A percentile compares a stretch with the other conserved stretches of the same genome.
Conservation (phyloP, 2,113 vertebrate species). For the Anarhynchus alexandrinus region DNA sequence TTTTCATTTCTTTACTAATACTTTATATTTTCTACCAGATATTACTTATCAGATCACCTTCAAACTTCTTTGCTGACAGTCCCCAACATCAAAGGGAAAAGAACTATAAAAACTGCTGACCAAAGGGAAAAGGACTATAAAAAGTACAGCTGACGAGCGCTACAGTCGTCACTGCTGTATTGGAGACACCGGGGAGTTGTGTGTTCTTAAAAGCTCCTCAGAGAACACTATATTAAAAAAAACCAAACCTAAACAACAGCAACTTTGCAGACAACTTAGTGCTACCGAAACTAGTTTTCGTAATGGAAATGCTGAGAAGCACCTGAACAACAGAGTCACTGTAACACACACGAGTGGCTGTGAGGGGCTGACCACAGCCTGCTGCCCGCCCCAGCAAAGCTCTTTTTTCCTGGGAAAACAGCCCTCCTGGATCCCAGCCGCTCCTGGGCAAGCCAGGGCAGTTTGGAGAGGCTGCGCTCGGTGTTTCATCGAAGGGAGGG, state of each 20-base stretch:
- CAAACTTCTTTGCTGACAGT: neutral
- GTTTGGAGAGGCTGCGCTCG: neutral
- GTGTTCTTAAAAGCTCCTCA: neutral
- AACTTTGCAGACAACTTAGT: neutral
- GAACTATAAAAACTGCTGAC: neutral
- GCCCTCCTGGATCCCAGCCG: neutral
- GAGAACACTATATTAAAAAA: neutral
- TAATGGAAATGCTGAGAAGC: neutral
- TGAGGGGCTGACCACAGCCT: neutral
- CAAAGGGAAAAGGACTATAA: neutral
- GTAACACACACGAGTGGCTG: rapidly evolving
- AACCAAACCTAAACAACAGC: neutral
- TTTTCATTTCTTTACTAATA: neutral
- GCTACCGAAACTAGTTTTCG: neutral
- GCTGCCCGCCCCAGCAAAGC: neutral
- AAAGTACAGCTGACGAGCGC: neutral
- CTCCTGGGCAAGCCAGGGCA: neutral
- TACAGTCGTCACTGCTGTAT: neutral
- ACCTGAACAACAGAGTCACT: neutral
- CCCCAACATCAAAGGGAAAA: neutral
- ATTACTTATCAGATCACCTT: neutral
- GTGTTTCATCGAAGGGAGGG: neutral
- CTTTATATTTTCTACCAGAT: neutral
- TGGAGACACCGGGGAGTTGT: neutral
- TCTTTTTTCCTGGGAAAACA: neutral